phyloP scores from a whole-genome alignment of 2,797 vertebrate species.

The Chaenodraco wilsoni region DNA sequence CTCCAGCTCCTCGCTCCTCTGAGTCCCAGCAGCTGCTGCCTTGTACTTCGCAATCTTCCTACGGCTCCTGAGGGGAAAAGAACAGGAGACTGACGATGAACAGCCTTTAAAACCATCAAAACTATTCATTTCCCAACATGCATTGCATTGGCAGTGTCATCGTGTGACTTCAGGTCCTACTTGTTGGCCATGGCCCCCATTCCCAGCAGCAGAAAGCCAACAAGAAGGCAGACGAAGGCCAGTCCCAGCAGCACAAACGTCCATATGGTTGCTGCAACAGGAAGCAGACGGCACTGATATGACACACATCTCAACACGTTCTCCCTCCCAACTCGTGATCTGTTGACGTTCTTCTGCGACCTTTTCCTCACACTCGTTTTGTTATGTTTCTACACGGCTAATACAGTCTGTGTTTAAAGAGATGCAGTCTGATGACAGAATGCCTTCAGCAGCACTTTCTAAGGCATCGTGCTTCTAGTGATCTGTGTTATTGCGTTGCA shows the following conservation, averaged over 20 bases:
- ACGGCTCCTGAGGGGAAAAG: slow-evolving; percentile 80
- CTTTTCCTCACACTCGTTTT: no score
- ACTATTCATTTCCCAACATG: background rate
- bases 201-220: slow-evolving; percentile 86
- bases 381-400: no score
- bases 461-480: no score
- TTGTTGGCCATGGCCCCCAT: slow-evolving; percentile 84
- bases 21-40: slow-evolving; percentile 34
- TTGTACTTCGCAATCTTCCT: slow-evolving; percentile 78
- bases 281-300: background rate
- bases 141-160: background rate
- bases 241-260: slow-evolving; percentile 87
- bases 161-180: slow-evolving; percentile 64
- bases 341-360: no score
- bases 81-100: background rate
- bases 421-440: no score
- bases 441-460: no score
- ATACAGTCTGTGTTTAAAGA: no score
- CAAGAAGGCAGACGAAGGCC: slow-evolving; percentile 79
- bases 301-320: background rate
- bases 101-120: background rate
- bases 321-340: no score
- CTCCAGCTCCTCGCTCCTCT: slow-evolving; percentile 67
- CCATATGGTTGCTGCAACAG: slow-evolving; percentile 86
- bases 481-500: no score